Conservation (phyloP, 2,113 vertebrate genomes). For the Petrocephalus microphthalmus region DNA sequence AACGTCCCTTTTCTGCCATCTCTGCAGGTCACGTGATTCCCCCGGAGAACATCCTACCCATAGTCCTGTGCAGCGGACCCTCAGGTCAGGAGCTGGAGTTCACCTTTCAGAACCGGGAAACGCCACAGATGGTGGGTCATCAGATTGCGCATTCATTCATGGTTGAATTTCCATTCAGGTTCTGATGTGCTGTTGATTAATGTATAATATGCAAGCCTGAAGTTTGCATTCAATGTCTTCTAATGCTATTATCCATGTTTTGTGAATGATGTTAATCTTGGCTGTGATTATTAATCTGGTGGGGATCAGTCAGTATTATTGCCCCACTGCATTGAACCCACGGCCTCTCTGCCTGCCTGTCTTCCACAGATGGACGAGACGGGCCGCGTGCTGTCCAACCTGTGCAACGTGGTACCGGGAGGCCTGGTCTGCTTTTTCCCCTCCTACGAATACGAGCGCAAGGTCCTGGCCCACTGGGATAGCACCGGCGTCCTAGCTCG, state of each 20-base stretch:
- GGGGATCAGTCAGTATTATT: not conserved
- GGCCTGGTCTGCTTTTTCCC: constrained; percentile 93
- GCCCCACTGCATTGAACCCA: not conserved
- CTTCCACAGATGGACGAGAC: constrained; percentile 80
- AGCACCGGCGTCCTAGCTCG: constrained; percentile 65
- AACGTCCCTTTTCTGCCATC: not conserved
- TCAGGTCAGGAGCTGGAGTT: constrained; percentile 88
- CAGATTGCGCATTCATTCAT: no score
- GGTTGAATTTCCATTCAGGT: not conserved
- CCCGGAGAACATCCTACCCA: constrained; percentile 82
- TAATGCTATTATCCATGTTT: not conserved
- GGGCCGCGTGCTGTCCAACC: constrained; percentile 78
- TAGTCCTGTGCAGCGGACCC: constrained; percentile 78
- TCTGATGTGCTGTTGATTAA: not conserved
- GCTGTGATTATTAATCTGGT: not conserved
- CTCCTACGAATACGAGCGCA: constrained; percentile 82
- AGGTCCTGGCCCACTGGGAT: constrained; percentile 77
- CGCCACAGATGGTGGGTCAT: constrained; percentile 50
- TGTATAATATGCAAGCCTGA: not conserved
- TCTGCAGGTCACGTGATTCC: constrained; percentile 86
- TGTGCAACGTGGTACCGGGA: constrained; percentile 81
- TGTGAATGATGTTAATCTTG: not conserved
- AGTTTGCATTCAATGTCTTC: not conserved
- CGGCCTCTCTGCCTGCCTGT: not conserved
- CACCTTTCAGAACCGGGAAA: constrained; percentile 80